phyloP scores from a whole-genome alignment of 2,888 invertebrate species.

The Cerceris rybyensis region DNA sequence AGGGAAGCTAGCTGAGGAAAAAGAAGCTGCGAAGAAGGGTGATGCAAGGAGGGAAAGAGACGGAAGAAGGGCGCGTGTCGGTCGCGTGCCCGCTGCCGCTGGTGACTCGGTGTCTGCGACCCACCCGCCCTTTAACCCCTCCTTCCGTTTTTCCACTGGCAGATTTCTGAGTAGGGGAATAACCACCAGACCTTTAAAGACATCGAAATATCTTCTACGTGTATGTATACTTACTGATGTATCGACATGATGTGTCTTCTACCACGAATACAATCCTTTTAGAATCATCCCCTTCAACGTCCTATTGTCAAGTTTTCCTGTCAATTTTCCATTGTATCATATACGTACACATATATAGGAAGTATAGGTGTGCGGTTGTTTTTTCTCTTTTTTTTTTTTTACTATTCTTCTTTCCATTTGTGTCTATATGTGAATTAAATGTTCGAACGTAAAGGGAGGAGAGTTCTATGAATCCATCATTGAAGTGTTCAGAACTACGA shows the following conservation, averaged over 20 bases:
- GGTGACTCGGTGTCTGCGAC: conserved; percentile 72
- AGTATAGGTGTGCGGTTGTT: neutral
- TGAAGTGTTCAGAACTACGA: conserved; percentile 55
- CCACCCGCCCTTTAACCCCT: conserved; percentile 62
- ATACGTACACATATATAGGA: too few species aligned
- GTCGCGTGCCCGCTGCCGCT: conserved; percentile 77
- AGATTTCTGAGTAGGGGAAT: conserved; percentile 19
- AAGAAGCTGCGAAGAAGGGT: conserved; percentile 58
- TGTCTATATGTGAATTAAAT: conserved; percentile 7
- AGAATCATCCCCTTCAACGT: neutral
- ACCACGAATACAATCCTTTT: neutral
- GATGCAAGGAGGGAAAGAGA: conserved; percentile 53
- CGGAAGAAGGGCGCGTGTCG: conserved; percentile 78
- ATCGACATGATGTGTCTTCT: too few species aligned
- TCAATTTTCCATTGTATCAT: too few species aligned
- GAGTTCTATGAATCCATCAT: conserved; percentile 45
- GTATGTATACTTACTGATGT: too few species aligned
- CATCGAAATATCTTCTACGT: neutral
- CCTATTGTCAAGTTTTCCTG: too few species aligned
- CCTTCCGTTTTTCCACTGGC: conserved; percentile 54
- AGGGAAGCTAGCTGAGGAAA: conserved; percentile 55
- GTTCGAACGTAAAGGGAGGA: neutral
- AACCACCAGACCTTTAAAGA: conserved; percentile 14
- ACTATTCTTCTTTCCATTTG: neutral
- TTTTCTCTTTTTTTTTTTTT: neutral